These are phyloP conservation scores for Maccullochella peelii DNA, from an alignment of 2,113 vertebrate genomes.

Conservation along the genomic window DNA sequence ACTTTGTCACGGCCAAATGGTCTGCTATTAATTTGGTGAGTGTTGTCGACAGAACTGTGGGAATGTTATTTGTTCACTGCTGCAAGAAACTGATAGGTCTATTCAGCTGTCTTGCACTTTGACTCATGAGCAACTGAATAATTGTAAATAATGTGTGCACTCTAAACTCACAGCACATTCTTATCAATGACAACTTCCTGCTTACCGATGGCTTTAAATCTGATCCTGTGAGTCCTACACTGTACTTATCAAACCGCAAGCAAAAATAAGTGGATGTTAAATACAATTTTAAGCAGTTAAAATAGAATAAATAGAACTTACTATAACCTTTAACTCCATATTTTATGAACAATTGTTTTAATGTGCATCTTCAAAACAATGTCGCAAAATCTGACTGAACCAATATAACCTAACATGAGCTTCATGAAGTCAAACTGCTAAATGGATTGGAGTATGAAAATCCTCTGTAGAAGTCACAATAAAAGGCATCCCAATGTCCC, in stretches of 20 bases:
- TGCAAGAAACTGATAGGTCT: slow-evolving; percentile 5
- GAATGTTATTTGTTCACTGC: slow-evolving; percentile 37
- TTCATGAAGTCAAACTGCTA: background rate
- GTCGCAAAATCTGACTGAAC: background rate
- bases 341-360: background rate
- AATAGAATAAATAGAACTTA: background rate
- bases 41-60: slow-evolving; percentile 17
- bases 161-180: slow-evolving; percentile 11
- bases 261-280: background rate
- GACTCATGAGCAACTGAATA: slow-evolving; percentile 16
- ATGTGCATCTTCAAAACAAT: background rate
- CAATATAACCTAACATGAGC: background rate
- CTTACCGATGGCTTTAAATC: background rate
- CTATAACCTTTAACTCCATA: background rate
- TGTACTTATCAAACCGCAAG: background rate
- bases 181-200: slow-evolving; percentile 53
- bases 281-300: background rate
- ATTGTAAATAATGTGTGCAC: background rate
- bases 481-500: background rate
- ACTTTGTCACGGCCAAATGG: slow-evolving; percentile 17
- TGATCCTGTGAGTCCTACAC: slow-evolving; percentile 9
- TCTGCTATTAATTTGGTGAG: background rate
- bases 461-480: background rate
- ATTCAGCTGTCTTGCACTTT: slow-evolving; percentile 31
- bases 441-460: background rate